Evolutionary conservation across 1,140 invertebrate species (phyloP), one percentile per base, ranked within the genome.

Genomic region (Idris sp.): DNA sequence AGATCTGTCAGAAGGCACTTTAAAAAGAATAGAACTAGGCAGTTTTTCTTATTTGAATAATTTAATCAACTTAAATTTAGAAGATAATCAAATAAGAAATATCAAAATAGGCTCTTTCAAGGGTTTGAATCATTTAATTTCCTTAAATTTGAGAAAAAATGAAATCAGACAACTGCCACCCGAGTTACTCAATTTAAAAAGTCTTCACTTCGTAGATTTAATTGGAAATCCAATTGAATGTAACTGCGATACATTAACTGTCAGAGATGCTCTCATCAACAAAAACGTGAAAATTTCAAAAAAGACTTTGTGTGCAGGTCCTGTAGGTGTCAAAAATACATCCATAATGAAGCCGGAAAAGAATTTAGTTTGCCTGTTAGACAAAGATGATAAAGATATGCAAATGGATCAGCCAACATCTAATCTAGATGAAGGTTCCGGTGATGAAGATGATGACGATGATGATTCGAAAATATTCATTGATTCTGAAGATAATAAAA

Each of bases 171-270:
- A 82, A 5, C 67, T 88, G 19, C 76, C 86, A 0, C 33, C 61
- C 0, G 83, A 77, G 8, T 18, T 85, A 3, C 77, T 88, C 36
- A 86, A 85, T 15, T 86, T 92, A 7, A 90, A 91, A 40, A 89
- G 89, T 73, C 80, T 94, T 3, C 88, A 88, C 19, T 86, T 89
- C 6, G 78, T 94, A 1, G 91, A 93, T 59, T 81, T 94, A 1
- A 86, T 86, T 16, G 83, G 89, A 16, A 94, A 94, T 84, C 90
- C 91, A 2, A 79, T 94, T 1, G 83, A 89, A 19, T 94, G 92
- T 77, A 89, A 90, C 49, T 87, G 86, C 35, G 74, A 71, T 0
- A 82, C 81, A 10, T 65, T 86, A 5, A 78, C 51, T 13, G 31
- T 79, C 0, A 72, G 84, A 16, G 84, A 88, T 49, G 36, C 49